These are phyloP conservation scores for Formica aserva DNA, from an alignment of 2,888 invertebrate genomes.

Conservation along the genomic window DNA sequence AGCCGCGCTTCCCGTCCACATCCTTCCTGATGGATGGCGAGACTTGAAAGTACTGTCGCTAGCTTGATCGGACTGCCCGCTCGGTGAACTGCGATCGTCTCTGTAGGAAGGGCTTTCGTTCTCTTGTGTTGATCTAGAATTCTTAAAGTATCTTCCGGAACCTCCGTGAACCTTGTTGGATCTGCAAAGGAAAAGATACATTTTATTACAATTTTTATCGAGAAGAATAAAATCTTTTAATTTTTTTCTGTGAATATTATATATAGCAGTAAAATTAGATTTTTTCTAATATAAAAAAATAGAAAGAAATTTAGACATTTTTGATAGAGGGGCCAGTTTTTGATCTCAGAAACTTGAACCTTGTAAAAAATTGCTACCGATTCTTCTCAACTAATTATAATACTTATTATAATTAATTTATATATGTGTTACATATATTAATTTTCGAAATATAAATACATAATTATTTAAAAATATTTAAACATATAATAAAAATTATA, in stretches of 20 bases:
- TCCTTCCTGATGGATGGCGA: slow-evolving; percentile 80
- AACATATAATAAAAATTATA: neutral
- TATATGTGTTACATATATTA: neutral
- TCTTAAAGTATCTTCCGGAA: slow-evolving; percentile 80
- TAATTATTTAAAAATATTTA: neutral
- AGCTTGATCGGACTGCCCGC: slow-evolving; percentile 94
- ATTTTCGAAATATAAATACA: neutral
- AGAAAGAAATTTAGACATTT: neutral
- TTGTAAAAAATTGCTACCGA: neutral
- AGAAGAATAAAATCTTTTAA: slow-evolving; percentile 1
- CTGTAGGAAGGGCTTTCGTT: slow-evolving; percentile 80
- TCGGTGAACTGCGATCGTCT: slow-evolving; percentile 93
- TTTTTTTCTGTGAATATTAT: neutral
- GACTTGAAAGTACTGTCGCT: slow-evolving; percentile 83
- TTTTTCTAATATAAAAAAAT: neutral
- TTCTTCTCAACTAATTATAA: neutral
- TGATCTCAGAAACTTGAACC: neutral
- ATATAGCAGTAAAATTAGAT: neutral
- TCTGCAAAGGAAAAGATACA: slow-evolving; percentile 60
- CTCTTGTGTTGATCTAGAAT: slow-evolving; percentile 71
- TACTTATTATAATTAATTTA: neutral
- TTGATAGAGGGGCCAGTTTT: neutral
- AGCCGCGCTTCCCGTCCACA: slow-evolving; percentile 81
- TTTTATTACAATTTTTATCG: neutral
- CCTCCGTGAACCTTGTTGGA: slow-evolving; percentile 75